Base-by-base conservation (phyloP, 2,888 invertebrate genomes). In the Scaptomyza reducta region DNA sequence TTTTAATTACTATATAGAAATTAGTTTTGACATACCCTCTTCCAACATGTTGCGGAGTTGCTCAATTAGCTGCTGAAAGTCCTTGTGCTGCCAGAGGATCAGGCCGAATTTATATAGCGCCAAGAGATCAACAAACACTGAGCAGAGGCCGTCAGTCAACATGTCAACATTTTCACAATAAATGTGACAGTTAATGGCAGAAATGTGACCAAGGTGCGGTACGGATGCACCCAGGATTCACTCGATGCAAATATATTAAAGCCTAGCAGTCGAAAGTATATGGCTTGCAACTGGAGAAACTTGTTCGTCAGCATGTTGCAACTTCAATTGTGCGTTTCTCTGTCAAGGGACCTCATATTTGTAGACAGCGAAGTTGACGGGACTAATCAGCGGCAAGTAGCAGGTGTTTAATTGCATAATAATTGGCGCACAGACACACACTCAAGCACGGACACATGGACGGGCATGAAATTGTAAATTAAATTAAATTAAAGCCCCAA, bases 261-360 rank as follows among this genome's bases (percentile, higher is more conserved):
- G 14, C 70, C 79, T 16, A 72, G 11, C 11, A 65, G 31, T 14
- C 49, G 41, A 47, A 64, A 68, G 14, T 51, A 64, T 14, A 11
- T 16, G 11, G 40, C 9, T n/a, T 74, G 80, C 40, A 77, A 22
- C 10, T 50, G 62, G 2, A 80, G 61, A 46, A 80, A 84, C 53
- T 53, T 70, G 27, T 55, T 14, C 27, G 81, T 71, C 58, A 63
- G 53, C 81, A 69, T 69, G 64, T 63, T 29, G 42, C 74, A 58
- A 41, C 40, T 35, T 13, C 7, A 46, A 41, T 18, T 53, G 29
- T n/a, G n/a, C 25, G 14, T 40, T 41, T 14, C 31, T 31, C 6
- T 16, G 13, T 38, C 40, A 9, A 6, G 3, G 47, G 11, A 9
- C 9, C 1, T 14, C 33, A 49, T 33, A 18, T 66, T 61, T 49